These are phyloP conservation scores for Osmerus mordax DNA, from an alignment of 2,113 vertebrate genomes.

Conservation along the genomic window DNA sequence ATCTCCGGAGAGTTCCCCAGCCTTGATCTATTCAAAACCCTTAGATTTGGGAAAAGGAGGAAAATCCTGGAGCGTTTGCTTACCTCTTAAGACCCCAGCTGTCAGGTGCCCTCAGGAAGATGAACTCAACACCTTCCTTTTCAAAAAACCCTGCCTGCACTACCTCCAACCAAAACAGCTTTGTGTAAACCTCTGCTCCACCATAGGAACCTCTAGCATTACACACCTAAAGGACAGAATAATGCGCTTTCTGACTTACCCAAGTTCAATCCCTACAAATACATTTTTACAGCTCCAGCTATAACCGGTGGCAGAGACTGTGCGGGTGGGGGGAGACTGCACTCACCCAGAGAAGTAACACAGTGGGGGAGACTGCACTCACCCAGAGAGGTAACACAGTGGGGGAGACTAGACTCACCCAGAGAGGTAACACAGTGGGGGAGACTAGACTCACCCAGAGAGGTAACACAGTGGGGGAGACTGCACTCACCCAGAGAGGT, in stretches of 20 bases:
- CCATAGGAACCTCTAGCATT: background rate
- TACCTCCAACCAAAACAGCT: conserved; percentile 21
- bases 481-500: conserved; percentile 93
- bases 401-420: no score
- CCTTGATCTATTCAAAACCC: conserved; percentile 59
- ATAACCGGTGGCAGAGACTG: no score
- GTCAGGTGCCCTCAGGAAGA: conserved; percentile 33
- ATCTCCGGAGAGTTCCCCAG: conserved; percentile 52
- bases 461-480: background rate
- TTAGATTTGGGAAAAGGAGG: conserved; percentile 27
- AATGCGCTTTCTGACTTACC: conserved; percentile 11
- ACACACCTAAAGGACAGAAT: background rate
- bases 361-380: no score
- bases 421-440: no score
- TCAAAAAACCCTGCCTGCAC: background rate
- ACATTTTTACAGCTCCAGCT: no score
- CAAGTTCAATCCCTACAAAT: background rate
- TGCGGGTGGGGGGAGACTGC: no score
- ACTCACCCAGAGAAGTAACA: no score
- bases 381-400: no score
- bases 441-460: no score
- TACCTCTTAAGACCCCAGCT: conserved; percentile 40
- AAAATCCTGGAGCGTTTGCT: conserved; percentile 40
- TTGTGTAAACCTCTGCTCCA: conserved; percentile 12
- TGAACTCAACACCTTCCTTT: background rate